Base-by-base conservation (phyloP, 2,888 invertebrate genomes). In the Axea sp. region DNA sequence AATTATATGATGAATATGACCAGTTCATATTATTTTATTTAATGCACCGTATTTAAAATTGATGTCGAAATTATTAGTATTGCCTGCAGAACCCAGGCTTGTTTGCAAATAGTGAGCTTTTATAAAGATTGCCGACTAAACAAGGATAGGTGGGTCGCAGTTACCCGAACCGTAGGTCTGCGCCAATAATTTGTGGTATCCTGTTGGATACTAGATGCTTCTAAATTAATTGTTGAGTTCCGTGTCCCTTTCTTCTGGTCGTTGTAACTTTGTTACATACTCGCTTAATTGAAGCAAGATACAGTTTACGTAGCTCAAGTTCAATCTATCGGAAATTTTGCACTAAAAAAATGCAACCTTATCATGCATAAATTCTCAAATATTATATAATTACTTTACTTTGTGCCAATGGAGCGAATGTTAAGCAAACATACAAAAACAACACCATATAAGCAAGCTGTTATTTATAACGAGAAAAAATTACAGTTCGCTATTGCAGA, bases 151-250 rank as follows among this genome's bases (percentile, higher is more conserved):
- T 62, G 74, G 65, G 33, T 67, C 71, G 60, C 55, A 60, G 55
- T 51, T 53, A 28, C 64, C 28, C 28, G 28, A 30, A 22, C 39
- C 31, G 39, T 30, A 35, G n/a, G 33, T 62, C 53, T 33, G 45
- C 67, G 76, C 75, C 76, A 78, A 78, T 78, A 80, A 80, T 77
- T 80, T 78, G 76, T 60, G 65, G 74, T 73, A 65, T 73, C 74
- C 77, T 78, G 77, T 79, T 77, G 75, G 76, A 76, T 76, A 75
- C 79, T 59, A 67, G 78, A 74, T 76, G 76, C 67, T 79, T 80
- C 77, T 81, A 78, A 82, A 82, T 82, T 82, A 82, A 79, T 77
- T 77, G 75, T 77, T 74, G 78, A 67, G 69, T 57, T 64, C 59
- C 43, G 47, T 43, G 51, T 72, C 57, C 68, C 43, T 69, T 68